Evolutionary conservation across 1,140 invertebrate species (phyloP), one percentile per base, ranked within the genome.

Genomic region (Atta texana): DNA sequence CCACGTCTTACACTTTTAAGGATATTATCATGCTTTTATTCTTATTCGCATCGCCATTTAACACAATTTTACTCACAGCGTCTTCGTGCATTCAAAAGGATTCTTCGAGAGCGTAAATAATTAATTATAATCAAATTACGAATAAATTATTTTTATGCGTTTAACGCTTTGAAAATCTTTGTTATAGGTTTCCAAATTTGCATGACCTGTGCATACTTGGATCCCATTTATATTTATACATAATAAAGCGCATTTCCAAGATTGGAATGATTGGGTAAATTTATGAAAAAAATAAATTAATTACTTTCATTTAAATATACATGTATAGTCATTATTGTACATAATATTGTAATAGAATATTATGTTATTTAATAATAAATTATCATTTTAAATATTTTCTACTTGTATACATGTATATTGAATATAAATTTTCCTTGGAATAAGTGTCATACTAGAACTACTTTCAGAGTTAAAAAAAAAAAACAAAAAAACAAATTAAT

Each of bases 201-300:
- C 31, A 3, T 85, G 61, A 91, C 63, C 34, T 57, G 68, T 80
- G 71, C 76, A 88, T 80, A 90, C 49, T 84, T 69, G 39, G 8
- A 44, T 44, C 8, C 39, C 8, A 34, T 34, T 59, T 44, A 59
- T 39, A 28, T 34, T 34, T 34, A 34, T 55, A 74, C 4, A 0
- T 44, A 44, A 31, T 53, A 59, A 69, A 76, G 71, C 44, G 55
- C 57, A 55, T 66, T 88, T 91, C 64, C 86, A 91, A 92, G 86
- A 92, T 84, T 85, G 90, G 90, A 93, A 91, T 78, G 61, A 69
- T 88, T 84, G 85, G 53, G 66, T 90, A 91, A 92, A 88, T 90
- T 85, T 87, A 87, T 89, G 91, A 88, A 92, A 91, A 91, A 92
- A 88, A 90, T 86, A 75, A 16, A 90, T 87, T 85, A 88, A 87